Evolutionary conservation across 2,797 vertebrate species (phyloP).

Genomic region (Anableps anableps): DNA sequence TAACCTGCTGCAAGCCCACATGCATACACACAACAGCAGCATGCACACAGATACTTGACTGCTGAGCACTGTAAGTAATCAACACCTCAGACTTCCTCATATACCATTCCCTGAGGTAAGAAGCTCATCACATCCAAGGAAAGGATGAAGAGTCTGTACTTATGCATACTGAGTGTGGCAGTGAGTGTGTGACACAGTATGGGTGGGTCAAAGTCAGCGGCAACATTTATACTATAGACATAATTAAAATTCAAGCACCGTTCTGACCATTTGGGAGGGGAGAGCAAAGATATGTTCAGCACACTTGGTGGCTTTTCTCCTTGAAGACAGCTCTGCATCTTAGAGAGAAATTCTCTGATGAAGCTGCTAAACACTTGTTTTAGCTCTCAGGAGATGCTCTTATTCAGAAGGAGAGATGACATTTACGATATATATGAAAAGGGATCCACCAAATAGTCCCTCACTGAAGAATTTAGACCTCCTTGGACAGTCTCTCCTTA

Average conservation of each 20-base stretch:
- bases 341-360: slow-evolving; percentile 44
- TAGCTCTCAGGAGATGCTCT: slow-evolving; percentile 42
- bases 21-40: slow-evolving; percentile 3
- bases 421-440: slow-evolving; percentile 22
- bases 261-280: slow-evolving; percentile 57
- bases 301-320: slow-evolving; percentile 45
- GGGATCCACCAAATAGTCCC: background rate
- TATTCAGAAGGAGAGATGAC: slow-evolving; percentile 33
- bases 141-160: slow-evolving; percentile 39
- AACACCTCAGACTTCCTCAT: slow-evolving; percentile 75
- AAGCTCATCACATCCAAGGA: slow-evolving; percentile 59
- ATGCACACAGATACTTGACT: slow-evolving; percentile 48
- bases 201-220: slow-evolving; percentile 62
- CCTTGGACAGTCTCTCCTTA: too few species aligned
- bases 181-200: slow-evolving; percentile 18
- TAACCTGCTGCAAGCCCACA: slow-evolving; percentile 49
- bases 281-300: slow-evolving; percentile 66
- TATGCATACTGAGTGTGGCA: slow-evolving; percentile 7
- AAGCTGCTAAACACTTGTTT: slow-evolving; percentile 44
- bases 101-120: slow-evolving; percentile 62
- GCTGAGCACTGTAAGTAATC: slow-evolving; percentile 71
- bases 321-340: slow-evolving; percentile 39
- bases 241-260: slow-evolving; percentile 67
- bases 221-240: slow-evolving; percentile 55
- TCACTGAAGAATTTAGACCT: too few species aligned